Conservation (phyloP, 2,113 vertebrate genomes). For the Gobio gobio region DNA sequence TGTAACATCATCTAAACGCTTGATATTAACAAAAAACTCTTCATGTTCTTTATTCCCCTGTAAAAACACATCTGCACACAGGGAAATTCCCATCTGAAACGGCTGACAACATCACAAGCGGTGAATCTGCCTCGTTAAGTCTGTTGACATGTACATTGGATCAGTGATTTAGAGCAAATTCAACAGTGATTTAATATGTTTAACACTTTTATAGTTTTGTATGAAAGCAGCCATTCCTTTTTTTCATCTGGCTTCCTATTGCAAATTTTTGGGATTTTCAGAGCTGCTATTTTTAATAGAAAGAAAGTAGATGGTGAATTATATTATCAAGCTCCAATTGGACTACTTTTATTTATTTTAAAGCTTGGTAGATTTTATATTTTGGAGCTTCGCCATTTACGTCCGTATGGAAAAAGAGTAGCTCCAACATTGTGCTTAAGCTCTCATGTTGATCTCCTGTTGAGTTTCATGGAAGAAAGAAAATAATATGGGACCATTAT, state of each 20-base stretch:
- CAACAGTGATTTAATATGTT: not conserved
- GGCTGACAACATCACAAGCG: slow-evolving; percentile 22
- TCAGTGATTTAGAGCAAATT: slow-evolving; percentile 31
- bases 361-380: not conserved
- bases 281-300: not conserved
- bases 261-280: not conserved
- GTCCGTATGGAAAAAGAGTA: not conserved
- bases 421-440: not conserved
- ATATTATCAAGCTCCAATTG: not conserved
- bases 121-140: slow-evolving; percentile 10
- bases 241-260: not conserved
- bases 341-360: not conserved
- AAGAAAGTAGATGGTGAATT: not conserved
- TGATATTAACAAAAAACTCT: slow-evolving; percentile 17
- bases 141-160: slow-evolving; percentile 26
- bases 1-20: slow-evolving; percentile 47
- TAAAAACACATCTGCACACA: slow-evolving; percentile 36
- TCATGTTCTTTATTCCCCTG: not conserved
- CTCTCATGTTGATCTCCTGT: not conserved
- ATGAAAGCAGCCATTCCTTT: not conserved
- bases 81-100: slow-evolving; percentile 34
- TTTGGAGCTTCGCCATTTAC: not conserved
- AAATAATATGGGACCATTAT: no score
- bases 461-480: not conserved
- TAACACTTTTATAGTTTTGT: not conserved